Evolutionary conservation across 1,140 invertebrate species (phyloP).

Genomic region (Thereuonema tuberculata): DNA sequence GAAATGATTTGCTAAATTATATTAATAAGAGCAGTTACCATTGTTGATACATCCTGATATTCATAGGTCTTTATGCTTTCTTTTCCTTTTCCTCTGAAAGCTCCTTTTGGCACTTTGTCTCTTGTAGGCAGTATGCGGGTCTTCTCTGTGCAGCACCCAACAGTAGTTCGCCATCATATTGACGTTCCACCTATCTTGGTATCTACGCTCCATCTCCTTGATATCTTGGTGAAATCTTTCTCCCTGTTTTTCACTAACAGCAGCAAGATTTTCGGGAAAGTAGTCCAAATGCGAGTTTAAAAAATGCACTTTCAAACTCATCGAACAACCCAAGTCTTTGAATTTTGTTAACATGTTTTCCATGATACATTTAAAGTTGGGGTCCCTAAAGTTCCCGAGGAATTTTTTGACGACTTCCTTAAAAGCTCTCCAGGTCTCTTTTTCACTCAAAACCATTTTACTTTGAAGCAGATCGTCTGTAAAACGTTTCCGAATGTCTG

Average conservation of each 20-base stretch:
- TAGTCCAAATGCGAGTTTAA: slow-evolving; percentile 10
- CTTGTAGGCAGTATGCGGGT: background rate
- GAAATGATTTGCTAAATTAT: background rate
- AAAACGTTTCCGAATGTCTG: background rate
- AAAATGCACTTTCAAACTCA: slow-evolving; percentile 11
- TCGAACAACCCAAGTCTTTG: slow-evolving; percentile 9
- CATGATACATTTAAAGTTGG: background rate
- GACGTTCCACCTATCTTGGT: slow-evolving; percentile 13
- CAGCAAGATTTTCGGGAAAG: slow-evolving; percentile 14
- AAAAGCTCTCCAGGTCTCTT: background rate
- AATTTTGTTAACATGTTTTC: slow-evolving; percentile 9
- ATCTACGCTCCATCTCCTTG: slow-evolving; percentile 9
- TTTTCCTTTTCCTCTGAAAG: background rate
- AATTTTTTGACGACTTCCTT: slow-evolving; percentile 1
- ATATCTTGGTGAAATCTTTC: slow-evolving; percentile 19
- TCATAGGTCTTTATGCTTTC: background rate
- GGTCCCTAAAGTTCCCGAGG: background rate
- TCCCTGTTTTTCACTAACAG: slow-evolving; percentile 17
- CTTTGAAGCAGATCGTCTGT: background rate
- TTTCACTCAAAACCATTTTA: background rate
- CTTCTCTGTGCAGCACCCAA: too few relatives aligned
- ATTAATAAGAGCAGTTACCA: background rate
- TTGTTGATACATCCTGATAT: background rate
- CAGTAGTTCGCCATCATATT: slow-evolving; percentile 15
- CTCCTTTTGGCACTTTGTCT: background rate